A percentile compares a stretch with the other conserved stretches of the same genome.
Conservation (phyloP, 2,113 vertebrate species). For the Nerophis ophidion region DNA sequence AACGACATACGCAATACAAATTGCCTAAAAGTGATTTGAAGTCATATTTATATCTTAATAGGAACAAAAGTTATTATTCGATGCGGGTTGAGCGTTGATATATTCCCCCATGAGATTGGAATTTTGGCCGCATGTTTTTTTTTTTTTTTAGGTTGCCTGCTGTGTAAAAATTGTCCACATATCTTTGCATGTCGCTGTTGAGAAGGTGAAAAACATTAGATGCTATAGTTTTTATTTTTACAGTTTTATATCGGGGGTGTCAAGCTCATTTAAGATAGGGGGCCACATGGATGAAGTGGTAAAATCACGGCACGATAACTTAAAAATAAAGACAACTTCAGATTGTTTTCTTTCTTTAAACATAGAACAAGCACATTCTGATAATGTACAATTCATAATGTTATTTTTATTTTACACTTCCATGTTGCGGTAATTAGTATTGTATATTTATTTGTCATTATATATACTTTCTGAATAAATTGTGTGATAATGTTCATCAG, state of each 20-base stretch:
- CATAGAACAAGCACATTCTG: no score
- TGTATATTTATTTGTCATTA: no score
- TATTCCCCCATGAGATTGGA: slow-evolving; percentile 60
- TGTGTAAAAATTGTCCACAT: slow-evolving; percentile 46
- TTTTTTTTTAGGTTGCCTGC: slow-evolving; percentile 23
- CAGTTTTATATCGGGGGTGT: no score
- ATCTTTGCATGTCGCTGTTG: slow-evolving; percentile 51
- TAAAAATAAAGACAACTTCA: no score
- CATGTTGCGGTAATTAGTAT: no score
- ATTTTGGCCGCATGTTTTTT: slow-evolving; percentile 51
- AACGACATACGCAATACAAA: not conserved
- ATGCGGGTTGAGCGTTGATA: slow-evolving; percentile 37
- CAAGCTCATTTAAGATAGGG: no score
- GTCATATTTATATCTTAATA: not conserved
- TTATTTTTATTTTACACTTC: not conserved
- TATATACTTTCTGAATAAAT: no score
- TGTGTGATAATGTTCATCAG: no score
- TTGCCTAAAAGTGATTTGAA: not conserved
- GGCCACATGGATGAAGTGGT: no score
- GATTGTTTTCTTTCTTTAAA: no score
- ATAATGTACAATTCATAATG: no score
- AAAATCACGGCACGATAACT: no score
- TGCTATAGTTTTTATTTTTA: not conserved
- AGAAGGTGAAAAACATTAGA: not conserved
- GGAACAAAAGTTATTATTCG: slow-evolving; percentile 23